Evolutionary conservation across 2,797 vertebrate genomes (phyloP).

Genomic region (Prionace glauca): DNA sequence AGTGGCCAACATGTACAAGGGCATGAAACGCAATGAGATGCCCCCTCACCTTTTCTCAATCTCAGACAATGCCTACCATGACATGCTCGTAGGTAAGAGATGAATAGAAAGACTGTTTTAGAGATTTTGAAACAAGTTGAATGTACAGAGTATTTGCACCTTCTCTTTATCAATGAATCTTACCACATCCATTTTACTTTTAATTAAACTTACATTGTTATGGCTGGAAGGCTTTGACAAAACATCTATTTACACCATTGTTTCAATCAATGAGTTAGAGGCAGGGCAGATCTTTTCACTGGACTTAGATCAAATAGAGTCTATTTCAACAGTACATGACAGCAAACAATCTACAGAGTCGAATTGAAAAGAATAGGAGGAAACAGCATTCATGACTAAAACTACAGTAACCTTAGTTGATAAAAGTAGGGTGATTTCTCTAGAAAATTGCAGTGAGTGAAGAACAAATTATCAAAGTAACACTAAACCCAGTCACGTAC

Average conservation of each 20-base stretch:
- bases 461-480: too few species aligned
- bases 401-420: too few species aligned
- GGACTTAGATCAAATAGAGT: neutral
- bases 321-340: neutral
- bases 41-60: constrained; percentile 64
- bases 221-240: neutral
- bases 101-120: neutral
- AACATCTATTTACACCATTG: neutral
- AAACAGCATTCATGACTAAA: too few species aligned
- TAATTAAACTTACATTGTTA: neutral
- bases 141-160: neutral
- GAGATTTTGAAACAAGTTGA: neutral
- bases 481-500: neutral
- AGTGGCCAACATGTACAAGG: constrained; percentile 58
- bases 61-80: constrained; percentile 58
- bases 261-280: neutral
- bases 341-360: neutral
- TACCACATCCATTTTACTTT: neutral
- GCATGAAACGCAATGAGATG: constrained; percentile 60
- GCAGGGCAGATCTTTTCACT: neutral
- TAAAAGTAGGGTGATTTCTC: too few species aligned
- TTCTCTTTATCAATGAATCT: neutral
- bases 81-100: constrained; percentile 59
- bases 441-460: too few species aligned
- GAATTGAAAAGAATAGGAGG: too few species aligned